Base-by-base conservation (phyloP, 2,113 vertebrate species). In the Epinephelus moara region DNA sequence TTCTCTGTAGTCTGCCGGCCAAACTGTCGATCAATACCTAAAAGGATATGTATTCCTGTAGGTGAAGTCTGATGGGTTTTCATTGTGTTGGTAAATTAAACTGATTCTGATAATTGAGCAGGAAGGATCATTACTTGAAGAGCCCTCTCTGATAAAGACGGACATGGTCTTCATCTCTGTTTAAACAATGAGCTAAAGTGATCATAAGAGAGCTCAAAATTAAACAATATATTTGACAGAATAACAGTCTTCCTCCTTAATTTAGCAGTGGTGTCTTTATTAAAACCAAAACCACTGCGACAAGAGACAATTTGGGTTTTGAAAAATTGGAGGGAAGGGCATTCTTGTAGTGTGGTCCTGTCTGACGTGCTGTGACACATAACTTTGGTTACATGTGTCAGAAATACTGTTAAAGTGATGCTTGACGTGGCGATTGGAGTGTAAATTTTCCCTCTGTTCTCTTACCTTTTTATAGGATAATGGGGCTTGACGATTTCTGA, bases 391-490 rank as follows among this genome's bases (percentile, higher is more conserved):
- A 13, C 66, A 19, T 53, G 17, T 66, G 10, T 37, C 17, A 37
- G 19, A 11, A 53, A 12, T 76, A 12, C 14, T 62, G 27, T 57
- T 42, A 14, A n/a, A 45, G 12, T 74, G 19, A 30, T 68, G 13
- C 25, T 30, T 49, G 30, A 67, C 5, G 5, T 21, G 21, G 21
- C 1, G 9, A 30, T 13, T 1, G 45, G 15, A 61, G 23, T 85
- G 52, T 83, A 55, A 56, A 56, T 67, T 33, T 72, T 83, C 37
- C 33, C 82, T 78, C 42, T 74, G 45, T 82, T 89, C 50, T 88
- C 59, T 81, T 67, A 33, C 21, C 12, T 25, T 74, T 86, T 88
- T 74, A n/a, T 88, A 92, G 91, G 93, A 68, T 78, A 62, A 57
- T 67, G 75, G 50, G 68, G 80, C 71, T 67, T 81, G 75, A 21